Evolutionary conservation across 2,113 vertebrate species (phyloP).

Genomic region (Astur gentilis): DNA sequence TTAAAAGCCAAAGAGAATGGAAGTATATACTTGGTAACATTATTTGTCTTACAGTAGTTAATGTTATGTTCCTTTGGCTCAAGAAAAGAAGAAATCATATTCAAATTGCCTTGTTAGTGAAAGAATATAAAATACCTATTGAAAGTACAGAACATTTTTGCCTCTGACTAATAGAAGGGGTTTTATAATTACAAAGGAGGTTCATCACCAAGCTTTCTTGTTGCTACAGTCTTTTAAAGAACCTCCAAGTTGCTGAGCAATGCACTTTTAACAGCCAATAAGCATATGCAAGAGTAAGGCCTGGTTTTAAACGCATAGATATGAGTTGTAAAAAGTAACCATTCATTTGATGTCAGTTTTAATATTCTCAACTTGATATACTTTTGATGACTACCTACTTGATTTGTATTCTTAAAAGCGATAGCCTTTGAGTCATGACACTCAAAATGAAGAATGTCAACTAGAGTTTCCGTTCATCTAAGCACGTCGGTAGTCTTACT

Average conservation of each 20-base stretch:
- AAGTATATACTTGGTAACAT: not conserved
- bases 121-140: not conserved
- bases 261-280: not conserved
- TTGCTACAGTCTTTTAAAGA: not conserved
- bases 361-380: not conserved
- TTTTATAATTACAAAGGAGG: not conserved
- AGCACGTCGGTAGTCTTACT: not conserved
- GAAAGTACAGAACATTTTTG: not conserved
- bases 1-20: not conserved
- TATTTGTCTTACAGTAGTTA: not conserved
- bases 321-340: conserved; percentile 19
- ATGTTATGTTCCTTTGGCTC: not conserved
- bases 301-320: not conserved
- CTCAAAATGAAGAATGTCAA: not conserved
- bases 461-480: not conserved
- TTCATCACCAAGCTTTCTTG: not conserved
- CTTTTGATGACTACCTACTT: not conserved
- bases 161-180: not conserved
- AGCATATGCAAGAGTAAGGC: not conserved
- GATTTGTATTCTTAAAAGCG: not conserved
- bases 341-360: not conserved
- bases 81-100: not conserved
- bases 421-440: not conserved
- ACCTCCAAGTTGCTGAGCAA: not conserved
- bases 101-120: not conserved